Base-by-base conservation (phyloP, 2,113 vertebrate genomes). In the Thymallus thymallus region DNA sequence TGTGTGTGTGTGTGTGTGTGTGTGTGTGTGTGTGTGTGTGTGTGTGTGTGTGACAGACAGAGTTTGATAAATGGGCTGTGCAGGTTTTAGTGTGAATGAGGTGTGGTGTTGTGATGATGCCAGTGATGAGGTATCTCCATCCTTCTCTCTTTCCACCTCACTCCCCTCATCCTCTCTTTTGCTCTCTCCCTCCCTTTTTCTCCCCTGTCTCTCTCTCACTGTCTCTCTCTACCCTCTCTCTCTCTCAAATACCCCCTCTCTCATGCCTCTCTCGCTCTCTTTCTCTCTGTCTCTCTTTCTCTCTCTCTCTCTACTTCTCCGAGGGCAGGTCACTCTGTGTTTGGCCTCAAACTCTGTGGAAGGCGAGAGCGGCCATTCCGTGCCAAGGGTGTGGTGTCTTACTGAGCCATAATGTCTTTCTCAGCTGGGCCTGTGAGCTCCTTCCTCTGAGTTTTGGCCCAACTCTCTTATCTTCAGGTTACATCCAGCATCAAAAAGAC, bases 401-500 rank as follows among this genome's bases (percentile, higher is more conserved):
- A 6, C 69, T 48, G 75, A 68, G 77, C 74, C 72, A 73, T 88
- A 87, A 90, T 90, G 84, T 79, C 79, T 89, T 91, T 83, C 85
- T 66, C 90, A 90, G 85, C 86, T 90, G 84, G 76, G 71, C 77
- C 72, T 72, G 65, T 51, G 16, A 51, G 48, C 76, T 85, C 84
- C 66, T 60, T 0, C 56, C 56, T 60, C n/a, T 60, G n/a, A 60
- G n/a, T 60, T 22, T 60, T 72, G 69, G 69, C 76, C 71, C 65
- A 30, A 26, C 63, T 62, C 20, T 68, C 4, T 67, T 79, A 78
- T 88, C 80, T 85, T 91, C 85, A 85, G 68, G 81, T 87, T 90
- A 88, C 86, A 74, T 82, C 78, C 63, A 65, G 85, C 84, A 88
- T 90, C 86, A 89, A 83, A 88, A 41, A 63, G 58, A 55, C 85